These are phyloP conservation scores for Anolis carolinensis DNA, from an alignment of 2,113 vertebrate species.

Conservation along the genomic window DNA sequence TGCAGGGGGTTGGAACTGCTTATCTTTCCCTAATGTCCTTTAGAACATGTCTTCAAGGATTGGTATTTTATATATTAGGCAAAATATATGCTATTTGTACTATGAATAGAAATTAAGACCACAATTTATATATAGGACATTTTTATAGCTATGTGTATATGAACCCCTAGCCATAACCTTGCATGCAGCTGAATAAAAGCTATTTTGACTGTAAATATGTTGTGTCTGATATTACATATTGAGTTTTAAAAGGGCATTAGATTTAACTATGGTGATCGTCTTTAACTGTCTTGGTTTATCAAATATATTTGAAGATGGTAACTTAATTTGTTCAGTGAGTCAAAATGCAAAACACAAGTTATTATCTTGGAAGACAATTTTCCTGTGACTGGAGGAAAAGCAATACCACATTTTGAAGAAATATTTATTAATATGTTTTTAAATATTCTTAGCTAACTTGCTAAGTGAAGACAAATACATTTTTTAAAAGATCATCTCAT, in stretches of 20 bases:
- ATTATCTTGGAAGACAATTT: background rate
- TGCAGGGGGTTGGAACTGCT: constrained; percentile 47
- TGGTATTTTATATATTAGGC: constrained; percentile 57
- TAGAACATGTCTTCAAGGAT: constrained; percentile 50
- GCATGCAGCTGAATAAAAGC: constrained; percentile 46
- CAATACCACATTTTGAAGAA: background rate
- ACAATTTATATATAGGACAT: constrained; percentile 65
- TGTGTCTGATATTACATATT: constrained; percentile 30
- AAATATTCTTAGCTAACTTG: background rate
- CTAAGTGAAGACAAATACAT: background rate
- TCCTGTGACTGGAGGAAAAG: background rate
- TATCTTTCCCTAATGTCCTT: constrained; percentile 57
- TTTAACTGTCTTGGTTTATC: constrained; percentile 10
- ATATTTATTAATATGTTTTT: background rate
- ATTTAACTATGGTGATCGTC: fast-evolving
- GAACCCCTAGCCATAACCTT: constrained; percentile 57
- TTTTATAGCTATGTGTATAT: constrained; percentile 59
- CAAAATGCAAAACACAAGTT: constrained; percentile 4
- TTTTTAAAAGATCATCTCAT: no score
- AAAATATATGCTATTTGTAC: constrained; percentile 61
- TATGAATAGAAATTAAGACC: constrained; percentile 67
- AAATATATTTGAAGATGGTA: constrained; percentile 28
- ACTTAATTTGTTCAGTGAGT: constrained; percentile 10
- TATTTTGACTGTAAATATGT: constrained; percentile 58
- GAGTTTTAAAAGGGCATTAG: background rate